Conservation (phyloP, 2,888 invertebrate species). For the Eurytoma californica region DNA sequence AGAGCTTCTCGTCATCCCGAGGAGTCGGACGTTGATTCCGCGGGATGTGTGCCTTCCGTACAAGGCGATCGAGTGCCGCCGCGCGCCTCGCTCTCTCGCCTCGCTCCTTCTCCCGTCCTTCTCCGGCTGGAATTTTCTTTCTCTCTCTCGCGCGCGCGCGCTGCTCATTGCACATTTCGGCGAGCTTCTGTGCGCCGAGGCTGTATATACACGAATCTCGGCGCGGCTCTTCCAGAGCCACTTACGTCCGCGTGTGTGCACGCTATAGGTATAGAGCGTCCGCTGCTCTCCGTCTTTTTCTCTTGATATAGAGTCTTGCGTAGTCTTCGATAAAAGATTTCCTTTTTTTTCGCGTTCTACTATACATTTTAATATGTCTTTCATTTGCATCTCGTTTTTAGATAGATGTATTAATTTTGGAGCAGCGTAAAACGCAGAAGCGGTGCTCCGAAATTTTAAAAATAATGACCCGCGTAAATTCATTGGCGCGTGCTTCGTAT, state of each 20-base stretch:
- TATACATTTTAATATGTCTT: no score
- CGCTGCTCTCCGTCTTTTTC: background rate
- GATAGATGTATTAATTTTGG: no score
- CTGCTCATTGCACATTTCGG: slow-evolving; percentile 39
- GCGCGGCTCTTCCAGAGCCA: no score
- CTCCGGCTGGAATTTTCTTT: background rate
- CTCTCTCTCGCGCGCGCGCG: slow-evolving; percentile 3
- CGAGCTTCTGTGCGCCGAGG: slow-evolving; percentile 23
- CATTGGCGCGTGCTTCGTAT: background rate
- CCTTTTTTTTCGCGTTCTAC: background rate
- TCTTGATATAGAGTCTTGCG: background rate
- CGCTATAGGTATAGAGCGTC: slow-evolving; percentile 9
- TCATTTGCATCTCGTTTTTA: no score
- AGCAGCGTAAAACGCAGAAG: no score
- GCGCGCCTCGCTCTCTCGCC: background rate
- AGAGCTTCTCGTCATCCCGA: slow-evolving; percentile 6
- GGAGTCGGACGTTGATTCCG: slow-evolving; percentile 23
- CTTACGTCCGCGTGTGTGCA: background rate
- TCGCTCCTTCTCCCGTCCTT: background rate
- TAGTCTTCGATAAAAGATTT: slow-evolving; percentile 8
- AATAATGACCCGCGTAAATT: no score
- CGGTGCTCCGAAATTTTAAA: no score
- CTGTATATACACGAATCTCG: background rate
- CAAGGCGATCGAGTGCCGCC: slow-evolving; percentile 31
- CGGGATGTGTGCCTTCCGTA: slow-evolving; percentile 32